Conservation (phyloP, 2,797 vertebrate species). For the Malacoctenus gilli region DNA sequence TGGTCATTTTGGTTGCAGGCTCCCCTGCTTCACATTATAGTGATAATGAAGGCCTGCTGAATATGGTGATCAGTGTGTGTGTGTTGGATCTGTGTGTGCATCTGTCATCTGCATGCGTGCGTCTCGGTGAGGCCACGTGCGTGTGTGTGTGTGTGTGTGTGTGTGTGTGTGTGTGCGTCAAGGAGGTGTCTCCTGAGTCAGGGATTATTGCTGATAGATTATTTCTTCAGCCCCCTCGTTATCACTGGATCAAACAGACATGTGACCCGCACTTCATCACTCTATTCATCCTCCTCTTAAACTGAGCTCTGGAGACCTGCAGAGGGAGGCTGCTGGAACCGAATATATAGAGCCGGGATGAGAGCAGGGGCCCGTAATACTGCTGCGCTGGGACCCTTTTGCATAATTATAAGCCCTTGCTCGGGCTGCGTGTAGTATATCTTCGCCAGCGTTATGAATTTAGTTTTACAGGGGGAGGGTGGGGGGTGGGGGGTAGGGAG, state of each 20-base stretch:
- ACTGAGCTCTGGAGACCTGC: constrained; percentile 78
- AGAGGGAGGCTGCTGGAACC: constrained; percentile 60
- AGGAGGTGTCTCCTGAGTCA: constrained; percentile 79
- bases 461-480: constrained; percentile 30
- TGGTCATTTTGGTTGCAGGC: constrained; percentile 80
- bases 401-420: constrained; percentile 68
- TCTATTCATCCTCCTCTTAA: constrained; percentile 79
- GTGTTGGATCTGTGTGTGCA: constrained; percentile 58
- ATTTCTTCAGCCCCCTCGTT: constrained; percentile 82
- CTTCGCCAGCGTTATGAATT: constrained; percentile 44
- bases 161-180: constrained; percentile 57
- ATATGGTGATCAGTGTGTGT: constrained; percentile 78
- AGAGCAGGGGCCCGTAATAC: constrained; percentile 65
- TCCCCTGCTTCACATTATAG: constrained; percentile 79
- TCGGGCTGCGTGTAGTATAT: constrained; percentile 41
- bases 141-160: constrained; percentile 49
- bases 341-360: constrained; percentile 59
- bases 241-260: constrained; percentile 82
- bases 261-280: constrained; percentile 81
- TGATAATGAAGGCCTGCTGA: constrained; percentile 83
- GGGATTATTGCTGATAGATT: constrained; percentile 84
- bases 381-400: constrained; percentile 73
- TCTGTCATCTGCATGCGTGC: constrained; percentile 64
- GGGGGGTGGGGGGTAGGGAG: too few relatives aligned
- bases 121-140: constrained; percentile 30